These are phyloP conservation scores for Cephalopachus bancanus DNA, from an alignment of 2,797 vertebrate species.

Conservation along the genomic window DNA sequence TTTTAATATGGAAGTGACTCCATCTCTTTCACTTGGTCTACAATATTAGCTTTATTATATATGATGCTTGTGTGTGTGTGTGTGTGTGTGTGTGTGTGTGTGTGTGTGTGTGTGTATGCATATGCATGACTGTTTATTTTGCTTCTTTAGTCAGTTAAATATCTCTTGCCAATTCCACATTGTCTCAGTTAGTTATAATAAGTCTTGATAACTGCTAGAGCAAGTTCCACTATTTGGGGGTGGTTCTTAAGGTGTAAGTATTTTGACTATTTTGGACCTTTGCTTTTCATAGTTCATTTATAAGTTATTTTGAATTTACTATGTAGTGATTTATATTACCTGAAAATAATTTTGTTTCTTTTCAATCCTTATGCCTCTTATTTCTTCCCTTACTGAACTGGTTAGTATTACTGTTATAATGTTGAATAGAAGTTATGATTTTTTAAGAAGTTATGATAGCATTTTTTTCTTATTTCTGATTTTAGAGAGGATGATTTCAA, in stretches of 20 bases:
- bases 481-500: constrained; percentile 15
- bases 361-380: not conserved
- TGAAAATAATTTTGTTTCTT: constrained; percentile 53
- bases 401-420: not conserved
- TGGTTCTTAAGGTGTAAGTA: not conserved
- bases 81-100: too few relatives aligned
- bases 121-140: not conserved
- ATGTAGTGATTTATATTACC: not conserved
- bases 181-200: not conserved
- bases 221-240: not conserved
- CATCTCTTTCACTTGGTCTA: not conserved
- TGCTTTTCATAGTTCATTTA: constrained; percentile 30
- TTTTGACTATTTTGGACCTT: not conserved
- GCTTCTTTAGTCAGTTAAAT: not conserved
- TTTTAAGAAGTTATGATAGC: not conserved
- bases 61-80: not conserved
- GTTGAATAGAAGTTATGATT: not conserved
- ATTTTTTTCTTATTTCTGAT: constrained; percentile 43
- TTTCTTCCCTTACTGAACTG: not conserved
- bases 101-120: not conserved
- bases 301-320: constrained; percentile 32
- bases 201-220: not conserved
- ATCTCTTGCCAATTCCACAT: not conserved
- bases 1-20: not conserved
- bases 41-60: not conserved